Percentiles rank a stretch among this genome's conserved stretches.
Evolutionary conservation across 1,140 invertebrate genomes (phyloP).

Genomic region (Glossosoma conforme): DNA sequence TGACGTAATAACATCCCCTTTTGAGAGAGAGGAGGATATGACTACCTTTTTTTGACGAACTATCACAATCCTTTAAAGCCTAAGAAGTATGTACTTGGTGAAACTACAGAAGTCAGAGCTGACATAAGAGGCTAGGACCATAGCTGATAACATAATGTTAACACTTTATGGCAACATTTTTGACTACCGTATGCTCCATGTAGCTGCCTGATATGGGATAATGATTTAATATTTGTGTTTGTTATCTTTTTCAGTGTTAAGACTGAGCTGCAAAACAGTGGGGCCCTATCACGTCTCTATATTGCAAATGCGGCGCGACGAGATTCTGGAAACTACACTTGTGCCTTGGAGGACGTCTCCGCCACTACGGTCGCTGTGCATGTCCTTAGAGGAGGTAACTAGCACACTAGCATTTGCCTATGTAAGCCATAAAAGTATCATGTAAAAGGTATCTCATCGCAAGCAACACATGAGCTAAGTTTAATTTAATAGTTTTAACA

Average conservation of each 20-base stretch:
- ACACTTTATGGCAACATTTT: too few species aligned
- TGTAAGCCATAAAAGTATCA: not conserved
- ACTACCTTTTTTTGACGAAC: too few species aligned
- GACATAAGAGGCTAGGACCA: too few species aligned
- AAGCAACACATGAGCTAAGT: not conserved
- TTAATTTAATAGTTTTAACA: not conserved
- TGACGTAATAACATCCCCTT: too few species aligned
- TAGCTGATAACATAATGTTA: too few species aligned
- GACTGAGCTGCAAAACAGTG: constrained; percentile 69
- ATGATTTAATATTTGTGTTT: constrained; percentile 7
- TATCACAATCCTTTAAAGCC: too few species aligned
- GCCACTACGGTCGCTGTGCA: constrained; percentile 72
- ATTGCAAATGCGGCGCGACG: constrained; percentile 77
- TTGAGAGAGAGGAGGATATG: too few species aligned
- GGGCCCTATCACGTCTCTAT: constrained; percentile 72
- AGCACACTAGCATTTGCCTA: constrained; percentile 39
- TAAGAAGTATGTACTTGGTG: too few species aligned
- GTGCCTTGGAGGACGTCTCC: constrained; percentile 71
- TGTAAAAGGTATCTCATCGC: not conserved
- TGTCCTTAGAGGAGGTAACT: constrained; percentile 80
- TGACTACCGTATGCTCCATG: too few species aligned
- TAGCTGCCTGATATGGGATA: too few species aligned
- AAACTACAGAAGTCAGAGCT: too few species aligned
- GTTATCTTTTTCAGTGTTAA: constrained; percentile 62
- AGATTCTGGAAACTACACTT: constrained; percentile 82